Percentiles rank a stretch among this genome's conserved stretches.
phyloP scores from a whole-genome alignment of 2,888 invertebrate genomes.

The Actias luna region DNA sequence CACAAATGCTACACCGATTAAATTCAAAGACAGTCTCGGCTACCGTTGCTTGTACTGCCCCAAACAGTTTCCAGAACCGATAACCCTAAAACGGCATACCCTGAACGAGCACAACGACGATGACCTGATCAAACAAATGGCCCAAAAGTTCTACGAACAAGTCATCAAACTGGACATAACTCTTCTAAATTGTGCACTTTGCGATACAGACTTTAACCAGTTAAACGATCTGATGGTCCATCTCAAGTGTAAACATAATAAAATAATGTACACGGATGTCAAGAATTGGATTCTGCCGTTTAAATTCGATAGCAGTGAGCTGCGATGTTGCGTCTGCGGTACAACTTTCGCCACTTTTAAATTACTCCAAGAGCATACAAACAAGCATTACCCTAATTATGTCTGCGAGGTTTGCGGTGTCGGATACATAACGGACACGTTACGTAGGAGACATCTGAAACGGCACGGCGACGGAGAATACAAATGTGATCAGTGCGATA shows the following conservation, averaged over 20 bases:
- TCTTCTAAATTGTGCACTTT: conserved; percentile 47
- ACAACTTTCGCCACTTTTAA: conserved; percentile 47
- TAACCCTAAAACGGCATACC: conserved; percentile 49
- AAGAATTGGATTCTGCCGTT: conserved; percentile 50
- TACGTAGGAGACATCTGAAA: conserved; percentile 32
- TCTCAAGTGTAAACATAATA: conserved; percentile 38
- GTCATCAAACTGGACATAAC: conserved; percentile 57
- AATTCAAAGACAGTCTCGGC: conserved; percentile 35
- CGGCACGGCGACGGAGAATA: conserved; percentile 30
- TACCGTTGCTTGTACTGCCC: conserved; percentile 52
- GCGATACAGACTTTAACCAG: conserved; percentile 30
- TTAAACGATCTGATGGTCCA: conserved; percentile 42
- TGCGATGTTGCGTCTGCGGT: conserved; percentile 46
- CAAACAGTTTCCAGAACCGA: conserved; percentile 39
- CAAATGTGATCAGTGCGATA: conserved; percentile 41
- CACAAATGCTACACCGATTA: conserved; percentile 49
- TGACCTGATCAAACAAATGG: conserved; percentile 21
- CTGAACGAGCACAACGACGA: conserved; percentile 27
- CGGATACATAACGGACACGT: conserved; percentile 48
- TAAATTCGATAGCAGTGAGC: conserved; percentile 39
- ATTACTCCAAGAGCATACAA: conserved; percentile 51
- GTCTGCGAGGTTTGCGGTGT: conserved; percentile 48
- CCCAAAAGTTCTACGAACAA: conserved; percentile 17
- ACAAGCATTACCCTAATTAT: conserved; percentile 49
- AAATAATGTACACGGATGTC: conserved; percentile 37